Percentiles rank a stretch among this genome's conserved stretches.
phyloP scores from a whole-genome alignment of 1,140 invertebrate species.

The Drosophila mojavensis region DNA sequence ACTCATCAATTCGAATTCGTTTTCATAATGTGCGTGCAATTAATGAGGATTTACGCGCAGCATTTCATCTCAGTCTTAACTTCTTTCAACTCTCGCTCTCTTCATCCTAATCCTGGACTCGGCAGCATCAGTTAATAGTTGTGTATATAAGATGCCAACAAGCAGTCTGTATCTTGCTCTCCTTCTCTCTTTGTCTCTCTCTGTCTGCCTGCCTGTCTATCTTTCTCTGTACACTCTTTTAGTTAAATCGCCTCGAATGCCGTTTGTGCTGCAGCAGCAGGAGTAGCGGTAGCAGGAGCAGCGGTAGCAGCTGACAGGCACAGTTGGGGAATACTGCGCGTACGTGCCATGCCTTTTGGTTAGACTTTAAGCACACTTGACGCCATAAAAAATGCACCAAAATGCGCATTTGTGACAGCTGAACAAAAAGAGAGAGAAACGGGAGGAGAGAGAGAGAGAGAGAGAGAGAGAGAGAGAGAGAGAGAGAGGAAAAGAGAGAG shows the following conservation, averaged over 20 bases:
- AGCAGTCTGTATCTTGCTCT: too few species aligned
- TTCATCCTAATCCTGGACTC: constrained; percentile 35
- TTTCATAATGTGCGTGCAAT: constrained; percentile 34
- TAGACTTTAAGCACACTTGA: constrained; percentile 59
- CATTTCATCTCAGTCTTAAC: constrained; percentile 9
- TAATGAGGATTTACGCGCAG: constrained; percentile 45
- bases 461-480: too few species aligned
- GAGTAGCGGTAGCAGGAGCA: constrained; percentile 9
- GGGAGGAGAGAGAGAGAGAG: too few species aligned
- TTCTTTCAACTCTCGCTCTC: constrained; percentile 13
- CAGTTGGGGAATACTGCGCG: constrained; percentile 52
- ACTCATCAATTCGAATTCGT: constrained; percentile 28
- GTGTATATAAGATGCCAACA: neutral
- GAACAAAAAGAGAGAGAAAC: constrained; percentile 7
- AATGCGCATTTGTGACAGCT: constrained; percentile 54
- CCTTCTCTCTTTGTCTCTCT: too few species aligned
- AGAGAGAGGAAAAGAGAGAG: too few species aligned
- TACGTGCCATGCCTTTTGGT: constrained; percentile 50
- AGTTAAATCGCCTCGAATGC: constrained; percentile 53
- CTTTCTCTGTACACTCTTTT: constrained; percentile 45
- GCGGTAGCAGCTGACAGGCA: constrained; percentile 49
- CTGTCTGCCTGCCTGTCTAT: neutral
- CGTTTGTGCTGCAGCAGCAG: constrained; percentile 20
- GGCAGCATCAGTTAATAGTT: constrained; percentile 29
- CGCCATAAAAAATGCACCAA: constrained; percentile 49